Conservation (phyloP, 2,113 vertebrate species). For the Hoplias malabaricus region DNA sequence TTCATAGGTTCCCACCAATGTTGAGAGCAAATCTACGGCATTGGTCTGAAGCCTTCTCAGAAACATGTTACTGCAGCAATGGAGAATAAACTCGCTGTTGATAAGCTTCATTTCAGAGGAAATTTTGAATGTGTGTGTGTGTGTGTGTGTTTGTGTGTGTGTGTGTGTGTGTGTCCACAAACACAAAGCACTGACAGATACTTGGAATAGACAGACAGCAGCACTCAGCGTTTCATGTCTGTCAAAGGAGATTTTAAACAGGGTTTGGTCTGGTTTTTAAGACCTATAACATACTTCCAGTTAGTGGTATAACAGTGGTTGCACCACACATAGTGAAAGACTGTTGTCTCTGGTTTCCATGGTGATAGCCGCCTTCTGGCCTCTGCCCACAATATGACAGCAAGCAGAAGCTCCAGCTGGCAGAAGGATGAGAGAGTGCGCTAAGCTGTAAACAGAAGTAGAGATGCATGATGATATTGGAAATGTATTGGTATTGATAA, state of each 20-base stretch:
- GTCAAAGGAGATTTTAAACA: neutral
- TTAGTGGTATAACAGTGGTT: slow-evolving; percentile 6
- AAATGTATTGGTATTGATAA: no score
- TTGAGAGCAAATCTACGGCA: no score
- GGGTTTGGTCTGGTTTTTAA: slow-evolving; percentile 10
- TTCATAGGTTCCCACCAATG: no score
- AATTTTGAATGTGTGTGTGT: no score
- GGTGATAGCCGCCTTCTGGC: slow-evolving; percentile 33
- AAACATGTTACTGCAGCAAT: no score
- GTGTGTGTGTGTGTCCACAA: no score
- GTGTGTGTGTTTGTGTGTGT: no score
- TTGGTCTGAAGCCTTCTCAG: no score
- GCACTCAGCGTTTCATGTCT: slow-evolving; percentile 1
- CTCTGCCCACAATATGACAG: neutral
- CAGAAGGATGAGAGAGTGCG: neutral
- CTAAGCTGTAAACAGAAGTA: neutral
- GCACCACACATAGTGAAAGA: slow-evolving; percentile 28
- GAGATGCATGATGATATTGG: no score
- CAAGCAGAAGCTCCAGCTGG: neutral
- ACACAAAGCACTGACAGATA: neutral
- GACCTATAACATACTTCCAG: neutral
- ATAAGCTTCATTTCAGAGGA: no score
- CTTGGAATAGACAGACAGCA: slow-evolving; percentile 9
- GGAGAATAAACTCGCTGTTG: no score
- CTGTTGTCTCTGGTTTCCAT: slow-evolving; percentile 58